Percentiles rank a stretch among this genome's conserved stretches.
Evolutionary conservation across 2,797 vertebrate species (phyloP).

Genomic region (Gadopsis bispinosus): DNA sequence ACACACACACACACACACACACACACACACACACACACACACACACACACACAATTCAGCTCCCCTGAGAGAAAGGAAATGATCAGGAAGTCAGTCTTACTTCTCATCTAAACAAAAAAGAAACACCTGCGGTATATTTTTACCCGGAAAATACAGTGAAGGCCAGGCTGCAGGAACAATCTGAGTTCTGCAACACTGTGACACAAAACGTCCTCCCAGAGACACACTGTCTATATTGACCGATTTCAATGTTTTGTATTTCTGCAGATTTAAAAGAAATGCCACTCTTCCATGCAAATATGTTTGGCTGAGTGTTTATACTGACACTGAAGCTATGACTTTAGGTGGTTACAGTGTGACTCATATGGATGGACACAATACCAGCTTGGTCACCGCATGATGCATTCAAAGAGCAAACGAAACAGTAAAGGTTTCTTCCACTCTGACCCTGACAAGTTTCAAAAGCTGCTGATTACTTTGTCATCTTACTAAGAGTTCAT

Average conservation of each 20-base stretch:
- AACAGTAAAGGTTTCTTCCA: constrained; percentile 41
- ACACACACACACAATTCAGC: constrained; percentile 35
- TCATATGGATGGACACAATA: constrained; percentile 51
- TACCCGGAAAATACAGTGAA: constrained; percentile 14
- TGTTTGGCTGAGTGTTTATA: constrained; percentile 7
- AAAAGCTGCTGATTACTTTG: constrained; percentile 40
- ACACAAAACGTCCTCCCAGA: not conserved
- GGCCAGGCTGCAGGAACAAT: not conserved
- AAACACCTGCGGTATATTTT: constrained; percentile 65
- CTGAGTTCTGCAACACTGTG: constrained; percentile 6
- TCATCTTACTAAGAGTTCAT: constrained; percentile 31
- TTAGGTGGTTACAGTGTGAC: constrained; percentile 31
- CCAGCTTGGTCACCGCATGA: constrained; percentile 30
- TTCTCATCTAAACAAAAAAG: constrained; percentile 57
- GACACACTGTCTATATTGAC: not conserved
- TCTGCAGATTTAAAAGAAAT: not conserved
- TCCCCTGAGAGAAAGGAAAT: constrained; percentile 66
- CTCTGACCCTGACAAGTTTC: constrained; percentile 39
- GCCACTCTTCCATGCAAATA: constrained; percentile 6
- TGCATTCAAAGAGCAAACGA: constrained; percentile 40
- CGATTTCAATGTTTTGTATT: not conserved
- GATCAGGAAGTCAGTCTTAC: constrained; percentile 69
- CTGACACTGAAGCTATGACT: constrained; percentile 27
- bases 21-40: constrained; percentile 8
- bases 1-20: constrained; percentile 6